These are phyloP conservation scores for Troglohyphantes excavatus DNA, from an alignment of 2,888 invertebrate genomes.

Conservation along the genomic window DNA sequence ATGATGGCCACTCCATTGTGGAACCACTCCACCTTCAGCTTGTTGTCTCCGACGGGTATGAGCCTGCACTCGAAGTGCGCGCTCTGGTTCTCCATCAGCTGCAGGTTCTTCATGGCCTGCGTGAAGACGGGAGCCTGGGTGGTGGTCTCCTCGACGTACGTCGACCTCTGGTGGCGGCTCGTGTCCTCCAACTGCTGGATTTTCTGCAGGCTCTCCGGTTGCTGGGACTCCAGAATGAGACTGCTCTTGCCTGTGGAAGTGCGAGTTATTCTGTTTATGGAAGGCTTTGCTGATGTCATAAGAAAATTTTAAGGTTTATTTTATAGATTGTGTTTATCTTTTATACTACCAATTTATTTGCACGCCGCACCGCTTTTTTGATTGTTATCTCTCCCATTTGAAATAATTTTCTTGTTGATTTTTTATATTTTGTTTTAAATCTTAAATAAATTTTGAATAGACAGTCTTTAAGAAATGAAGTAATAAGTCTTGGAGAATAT, in stretches of 20 bases:
- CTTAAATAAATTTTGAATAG: too few relatives aligned
- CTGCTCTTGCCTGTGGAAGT: slow-evolving; percentile 82
- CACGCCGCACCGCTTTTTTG: too few relatives aligned
- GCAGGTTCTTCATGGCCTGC: slow-evolving; percentile 86
- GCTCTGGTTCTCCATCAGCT: slow-evolving; percentile 94
- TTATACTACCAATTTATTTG: too few relatives aligned
- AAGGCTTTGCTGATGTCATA: too few relatives aligned
- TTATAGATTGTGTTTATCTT: too few relatives aligned
- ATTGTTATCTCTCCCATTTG: too few relatives aligned
- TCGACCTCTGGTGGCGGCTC: slow-evolving; percentile 84
- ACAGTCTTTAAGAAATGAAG: too few relatives aligned
- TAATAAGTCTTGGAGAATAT: too few relatives aligned
- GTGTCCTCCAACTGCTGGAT: slow-evolving; percentile 95
- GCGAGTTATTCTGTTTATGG: too few relatives aligned
- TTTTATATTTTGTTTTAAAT: too few relatives aligned
- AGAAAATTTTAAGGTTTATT: too few relatives aligned
- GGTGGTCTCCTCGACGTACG: slow-evolving; percentile 74
- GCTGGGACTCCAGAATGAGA: slow-evolving; percentile 94
- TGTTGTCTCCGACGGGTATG: slow-evolving; percentile 93
- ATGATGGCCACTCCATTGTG: slow-evolving; percentile 82
- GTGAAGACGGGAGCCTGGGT: slow-evolving; percentile 91
- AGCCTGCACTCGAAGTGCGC: slow-evolving; percentile 92
- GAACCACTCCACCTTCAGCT: slow-evolving; percentile 85
- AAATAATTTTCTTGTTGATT: too few relatives aligned
- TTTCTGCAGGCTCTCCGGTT: slow-evolving; percentile 95